phyloP scores from a whole-genome alignment of 2,113 vertebrate genomes.

The Lichenostomus cassidix region DNA sequence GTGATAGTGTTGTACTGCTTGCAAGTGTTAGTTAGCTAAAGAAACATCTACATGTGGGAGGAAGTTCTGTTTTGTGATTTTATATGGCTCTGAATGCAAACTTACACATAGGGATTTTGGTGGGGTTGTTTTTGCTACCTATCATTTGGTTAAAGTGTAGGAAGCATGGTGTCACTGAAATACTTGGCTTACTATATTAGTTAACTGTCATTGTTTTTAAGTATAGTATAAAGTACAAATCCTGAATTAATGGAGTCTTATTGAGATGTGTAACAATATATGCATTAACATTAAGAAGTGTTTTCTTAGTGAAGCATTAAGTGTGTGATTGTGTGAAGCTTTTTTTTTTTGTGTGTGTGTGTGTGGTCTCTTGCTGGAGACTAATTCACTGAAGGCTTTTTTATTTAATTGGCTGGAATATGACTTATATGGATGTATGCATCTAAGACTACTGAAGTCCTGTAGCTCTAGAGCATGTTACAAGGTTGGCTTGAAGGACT shows the following conservation, averaged over 20 bases:
- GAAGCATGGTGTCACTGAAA: not conserved
- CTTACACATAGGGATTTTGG: not conserved
- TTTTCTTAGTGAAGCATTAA: not conserved
- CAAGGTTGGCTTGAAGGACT: not conserved
- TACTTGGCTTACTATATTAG: not conserved
- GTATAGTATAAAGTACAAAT: not conserved
- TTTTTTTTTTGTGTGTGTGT: not conserved
- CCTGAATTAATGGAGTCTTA: not conserved
- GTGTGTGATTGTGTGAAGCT: not conserved
- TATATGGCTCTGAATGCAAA: not conserved
- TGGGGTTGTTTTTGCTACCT: not conserved
- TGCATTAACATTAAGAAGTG: not conserved
- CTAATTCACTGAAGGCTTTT: not conserved
- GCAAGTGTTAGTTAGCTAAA: not conserved
- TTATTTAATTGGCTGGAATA: not conserved
- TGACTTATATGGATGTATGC: fast-evolving
- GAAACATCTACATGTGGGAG: not conserved
- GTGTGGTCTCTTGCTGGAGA: not conserved
- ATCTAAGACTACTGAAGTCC: not conserved
- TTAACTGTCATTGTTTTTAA: not conserved
- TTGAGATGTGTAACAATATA: fast-evolving
- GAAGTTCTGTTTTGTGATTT: not conserved
- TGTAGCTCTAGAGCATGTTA: not conserved
- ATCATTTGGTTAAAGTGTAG: not conserved
- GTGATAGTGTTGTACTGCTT: not conserved